phyloP scores from a whole-genome alignment of 2,888 invertebrate species.

The Poecilus cupreus region DNA sequence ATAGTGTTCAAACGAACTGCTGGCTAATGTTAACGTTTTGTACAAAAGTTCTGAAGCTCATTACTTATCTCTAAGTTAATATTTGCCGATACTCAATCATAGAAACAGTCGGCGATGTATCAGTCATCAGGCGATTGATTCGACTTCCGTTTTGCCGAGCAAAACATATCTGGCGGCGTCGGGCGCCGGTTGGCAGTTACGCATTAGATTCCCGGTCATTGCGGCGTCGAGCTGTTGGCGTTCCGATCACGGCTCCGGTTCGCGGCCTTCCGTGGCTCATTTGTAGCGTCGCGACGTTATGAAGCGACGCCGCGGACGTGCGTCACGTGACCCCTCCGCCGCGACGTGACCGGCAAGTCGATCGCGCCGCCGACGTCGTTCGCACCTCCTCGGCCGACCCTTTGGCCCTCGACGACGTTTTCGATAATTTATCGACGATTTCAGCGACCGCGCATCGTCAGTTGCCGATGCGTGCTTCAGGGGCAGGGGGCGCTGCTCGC shows the following conservation, averaged over 20 bases:
- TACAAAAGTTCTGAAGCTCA: not conserved
- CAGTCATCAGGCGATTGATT: not conserved
- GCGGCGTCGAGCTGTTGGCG: conserved; percentile 29
- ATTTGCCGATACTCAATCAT: not conserved
- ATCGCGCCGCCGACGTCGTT: conserved; percentile 27
- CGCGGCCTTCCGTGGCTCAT: conserved; percentile 54
- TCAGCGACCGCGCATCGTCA: conserved; percentile 25
- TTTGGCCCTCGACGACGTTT: conserved; percentile 22
- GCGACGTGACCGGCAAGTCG: conserved; percentile 48
- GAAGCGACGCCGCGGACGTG: conserved; percentile 56
- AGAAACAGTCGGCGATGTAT: not conserved
- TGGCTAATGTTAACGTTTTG: too few species aligned
- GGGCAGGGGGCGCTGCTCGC: not conserved
- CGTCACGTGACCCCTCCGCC: conserved; percentile 49
- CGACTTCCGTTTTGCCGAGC: conserved; percentile 3
- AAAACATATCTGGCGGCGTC: not conserved
- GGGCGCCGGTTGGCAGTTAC: not conserved
- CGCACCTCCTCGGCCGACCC: conserved; percentile 41
- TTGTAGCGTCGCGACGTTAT: conserved; percentile 57
- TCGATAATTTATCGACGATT: conserved; percentile 54
- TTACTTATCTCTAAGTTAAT: not conserved
- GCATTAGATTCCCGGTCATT: conserved; percentile 19
- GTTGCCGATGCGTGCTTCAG: not conserved
- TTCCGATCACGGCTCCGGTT: conserved; percentile 53
- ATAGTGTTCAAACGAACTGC: too few species aligned